These are phyloP conservation scores for Spinus pinus DNA, from an alignment of 2,797 vertebrate species.

Conservation along the genomic window DNA sequence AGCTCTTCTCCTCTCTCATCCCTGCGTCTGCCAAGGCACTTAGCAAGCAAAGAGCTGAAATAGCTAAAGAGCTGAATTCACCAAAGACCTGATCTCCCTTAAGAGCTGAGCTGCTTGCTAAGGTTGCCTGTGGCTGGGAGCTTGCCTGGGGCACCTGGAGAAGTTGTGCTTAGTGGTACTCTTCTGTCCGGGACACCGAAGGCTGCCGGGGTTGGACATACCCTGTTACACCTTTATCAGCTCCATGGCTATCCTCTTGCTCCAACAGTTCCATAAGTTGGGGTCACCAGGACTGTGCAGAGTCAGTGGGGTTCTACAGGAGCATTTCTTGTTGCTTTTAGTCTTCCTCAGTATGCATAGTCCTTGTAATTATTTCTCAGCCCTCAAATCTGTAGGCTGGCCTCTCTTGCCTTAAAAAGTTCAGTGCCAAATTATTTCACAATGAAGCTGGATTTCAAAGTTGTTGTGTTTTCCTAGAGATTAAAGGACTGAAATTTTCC, in stretches of 20 bases:
- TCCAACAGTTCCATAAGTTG: not conserved
- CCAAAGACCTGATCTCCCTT: too few relatives aligned
- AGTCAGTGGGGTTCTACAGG: not conserved
- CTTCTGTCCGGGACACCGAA: too few relatives aligned
- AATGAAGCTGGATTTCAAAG: not conserved
- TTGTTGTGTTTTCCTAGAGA: not conserved
- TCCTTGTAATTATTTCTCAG: not conserved
- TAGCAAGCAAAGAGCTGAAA: too few relatives aligned
- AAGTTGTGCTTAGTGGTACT: too few relatives aligned
- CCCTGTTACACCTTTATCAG: not conserved
- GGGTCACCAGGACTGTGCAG: not conserved
- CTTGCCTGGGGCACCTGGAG: too few relatives aligned
- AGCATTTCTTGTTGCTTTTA: not conserved
- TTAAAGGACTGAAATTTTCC: not conserved
- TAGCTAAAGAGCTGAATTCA: too few relatives aligned
- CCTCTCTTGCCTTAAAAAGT: not conserved
- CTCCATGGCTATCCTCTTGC: not conserved
- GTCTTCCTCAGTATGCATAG: not conserved
- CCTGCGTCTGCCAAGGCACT: too few relatives aligned
- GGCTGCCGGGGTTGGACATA: too few relatives aligned
- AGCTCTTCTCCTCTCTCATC: too few relatives aligned
- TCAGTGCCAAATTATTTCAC: not conserved
- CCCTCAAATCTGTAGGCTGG: not conserved
- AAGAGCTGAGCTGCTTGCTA: too few relatives aligned
- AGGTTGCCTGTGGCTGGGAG: too few relatives aligned